Base-by-base conservation (phyloP, 2,888 invertebrate species). In the Microchrysa polita region DNA sequence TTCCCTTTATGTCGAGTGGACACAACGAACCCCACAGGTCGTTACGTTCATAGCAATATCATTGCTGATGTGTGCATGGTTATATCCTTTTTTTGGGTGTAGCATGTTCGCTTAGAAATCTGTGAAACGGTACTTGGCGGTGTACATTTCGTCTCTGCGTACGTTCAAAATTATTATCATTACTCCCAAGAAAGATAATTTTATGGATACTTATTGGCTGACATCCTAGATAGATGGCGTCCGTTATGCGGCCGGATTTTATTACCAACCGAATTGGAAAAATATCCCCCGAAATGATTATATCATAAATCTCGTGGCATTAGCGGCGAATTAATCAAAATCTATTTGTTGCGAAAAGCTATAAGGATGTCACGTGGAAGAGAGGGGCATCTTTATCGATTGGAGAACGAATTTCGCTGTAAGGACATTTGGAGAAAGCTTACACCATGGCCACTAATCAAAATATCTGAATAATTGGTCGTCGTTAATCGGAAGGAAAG, bases 401-500 rank as follows among this genome's bases (percentile, higher is more conserved):
- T 5, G 23, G 23, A 23, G 16, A 27, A n/a, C n/a, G n/a, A 23
- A 27, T 5, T 23, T 10, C n/a, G 22, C 10, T 23, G 27, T 14
- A 59, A n/a, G 5, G 61, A 61, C 34, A 60, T 22, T 7, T n/a
- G 5, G 18, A 7, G 27, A 34, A 7, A 34, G 27, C n/a, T 48
- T n/a, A 48, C 12, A 59, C 14, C 59, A 23, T 27, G 14, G n/a
- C 20, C 27, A 40, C 61, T 40, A 60, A 60, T 60, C 59, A 61
- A 40, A 61, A 27, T 16, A 27, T 61, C 61, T 61, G 40, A 61
- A 61, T 61, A 61, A 61, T 61, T 61, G 61, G 40, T 2, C 14
- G 34, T 61, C 61, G 34, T 61, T 59, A 59, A 59, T 59, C 59
- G 59, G 59, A 59, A 23, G 59, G 59, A 59, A 59, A 59, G 23